A percentile compares a stretch with the other conserved stretches of the same genome.
phyloP scores from a whole-genome alignment of 2,888 invertebrate species.

The Ecliptopera silaceata region DNA sequence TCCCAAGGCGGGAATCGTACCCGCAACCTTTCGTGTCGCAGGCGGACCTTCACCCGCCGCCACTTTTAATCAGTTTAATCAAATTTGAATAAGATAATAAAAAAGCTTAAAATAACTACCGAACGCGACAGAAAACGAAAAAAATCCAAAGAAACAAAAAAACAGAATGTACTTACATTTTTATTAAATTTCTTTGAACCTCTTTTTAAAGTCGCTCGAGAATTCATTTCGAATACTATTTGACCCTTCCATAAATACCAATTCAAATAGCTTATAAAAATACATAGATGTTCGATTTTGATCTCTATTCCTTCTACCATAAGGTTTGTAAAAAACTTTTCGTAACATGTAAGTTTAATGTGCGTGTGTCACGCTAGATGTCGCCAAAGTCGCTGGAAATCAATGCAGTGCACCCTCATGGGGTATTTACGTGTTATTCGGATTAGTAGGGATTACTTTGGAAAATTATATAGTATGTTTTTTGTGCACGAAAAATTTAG shows the following conservation, averaged over 20 bases:
- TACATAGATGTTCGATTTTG: slow-evolving; percentile 1
- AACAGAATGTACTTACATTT: not conserved
- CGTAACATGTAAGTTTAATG: slow-evolving; percentile 35
- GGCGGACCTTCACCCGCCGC: too few relatives aligned
- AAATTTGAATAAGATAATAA: too few relatives aligned
- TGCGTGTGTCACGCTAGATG: slow-evolving; percentile 64
- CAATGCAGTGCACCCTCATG: slow-evolving; percentile 48
- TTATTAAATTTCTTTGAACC: not conserved
- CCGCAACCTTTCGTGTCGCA: too few relatives aligned
- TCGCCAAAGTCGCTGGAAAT: slow-evolving; percentile 42
- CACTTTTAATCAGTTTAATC: too few relatives aligned
- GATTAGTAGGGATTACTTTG: slow-evolving; percentile 1
- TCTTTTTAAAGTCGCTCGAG: not conserved
- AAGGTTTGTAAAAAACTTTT: slow-evolving; percentile 6
- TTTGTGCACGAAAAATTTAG: not conserved
- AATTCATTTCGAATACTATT: slow-evolving; percentile 12
- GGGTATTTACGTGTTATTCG: slow-evolving; percentile 9
- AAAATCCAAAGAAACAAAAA: not conserved
- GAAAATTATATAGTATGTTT: not conserved
- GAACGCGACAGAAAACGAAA: too few relatives aligned
- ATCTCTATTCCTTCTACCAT: not conserved
- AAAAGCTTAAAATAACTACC: too few relatives aligned
- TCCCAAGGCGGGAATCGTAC: too few relatives aligned
- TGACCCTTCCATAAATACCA: slow-evolving; percentile 28
- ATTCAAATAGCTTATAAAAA: slow-evolving; percentile 4